Evolutionary conservation across 2,888 invertebrate genomes (phyloP).

Genomic region (Drymonia ruficornis): DNA sequence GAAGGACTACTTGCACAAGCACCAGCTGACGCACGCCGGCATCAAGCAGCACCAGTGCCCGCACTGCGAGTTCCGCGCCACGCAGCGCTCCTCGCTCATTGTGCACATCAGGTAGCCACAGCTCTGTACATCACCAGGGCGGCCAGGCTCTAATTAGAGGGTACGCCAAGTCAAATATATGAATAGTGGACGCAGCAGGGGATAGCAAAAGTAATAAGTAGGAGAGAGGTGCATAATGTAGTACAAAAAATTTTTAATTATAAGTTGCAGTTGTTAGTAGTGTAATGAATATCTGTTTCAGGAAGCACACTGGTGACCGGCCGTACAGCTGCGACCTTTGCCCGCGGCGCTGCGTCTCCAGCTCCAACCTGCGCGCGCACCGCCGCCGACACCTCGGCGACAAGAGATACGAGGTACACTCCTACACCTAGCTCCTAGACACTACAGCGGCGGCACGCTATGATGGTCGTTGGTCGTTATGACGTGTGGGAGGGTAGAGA

Average conservation of each 20-base stretch:
- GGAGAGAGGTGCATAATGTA: no score
- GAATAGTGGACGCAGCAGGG: no score
- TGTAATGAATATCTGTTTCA: slow-evolving; percentile 27
- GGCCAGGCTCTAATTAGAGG: no score
- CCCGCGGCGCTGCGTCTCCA: slow-evolving; percentile 68
- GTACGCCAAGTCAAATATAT: no score
- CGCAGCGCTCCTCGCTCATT: slow-evolving; percentile 66
- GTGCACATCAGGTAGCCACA: slow-evolving; percentile 67
- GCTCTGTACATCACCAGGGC: no score
- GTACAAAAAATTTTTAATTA: no score
- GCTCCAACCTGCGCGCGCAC: slow-evolving; percentile 72
- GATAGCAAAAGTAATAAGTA: no score
- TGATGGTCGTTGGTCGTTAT: no score
- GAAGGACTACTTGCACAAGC: slow-evolving; percentile 67
- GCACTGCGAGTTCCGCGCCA: slow-evolving; percentile 62
- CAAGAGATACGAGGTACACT: slow-evolving; percentile 61
- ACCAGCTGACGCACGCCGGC: slow-evolving; percentile 65
- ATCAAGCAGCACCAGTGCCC: slow-evolving; percentile 64
- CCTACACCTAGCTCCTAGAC: no score
- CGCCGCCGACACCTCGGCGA: slow-evolving; percentile 61
- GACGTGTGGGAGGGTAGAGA: no score
- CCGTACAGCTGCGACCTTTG: slow-evolving; percentile 71
- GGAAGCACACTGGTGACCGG: slow-evolving; percentile 74
- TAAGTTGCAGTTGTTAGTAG: neutral
- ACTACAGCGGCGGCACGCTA: no score